These are phyloP conservation scores for Macrochelys suwanniensis DNA, from an alignment of 2,797 vertebrate species.

Conservation along the genomic window DNA sequence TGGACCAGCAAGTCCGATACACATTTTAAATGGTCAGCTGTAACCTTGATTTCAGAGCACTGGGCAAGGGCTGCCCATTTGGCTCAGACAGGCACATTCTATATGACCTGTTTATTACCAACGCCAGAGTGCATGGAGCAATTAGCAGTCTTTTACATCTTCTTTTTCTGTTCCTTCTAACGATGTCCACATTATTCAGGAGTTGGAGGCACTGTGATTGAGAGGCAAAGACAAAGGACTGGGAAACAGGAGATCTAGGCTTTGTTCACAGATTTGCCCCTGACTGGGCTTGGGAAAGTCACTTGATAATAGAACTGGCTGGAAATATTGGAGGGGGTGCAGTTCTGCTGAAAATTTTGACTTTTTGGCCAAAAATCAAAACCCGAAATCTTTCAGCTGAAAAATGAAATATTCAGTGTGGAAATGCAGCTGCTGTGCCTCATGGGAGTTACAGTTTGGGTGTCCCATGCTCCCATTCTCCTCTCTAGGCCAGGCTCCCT, in stretches of 20 bases:
- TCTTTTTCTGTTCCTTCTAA: neutral
- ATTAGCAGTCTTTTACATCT: neutral
- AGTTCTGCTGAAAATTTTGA: neutral
- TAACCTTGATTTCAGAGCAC: neutral
- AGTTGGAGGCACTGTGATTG: neutral
- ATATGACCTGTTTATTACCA: neutral
- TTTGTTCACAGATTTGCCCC: neutral
- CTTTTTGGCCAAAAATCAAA: neutral
- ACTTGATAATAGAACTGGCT: neutral
- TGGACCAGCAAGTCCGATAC: neutral
- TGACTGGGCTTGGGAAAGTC: neutral
- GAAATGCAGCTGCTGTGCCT: neutral
- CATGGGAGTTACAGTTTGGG: neutral
- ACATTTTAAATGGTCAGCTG: neutral
- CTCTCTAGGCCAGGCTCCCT: neutral
- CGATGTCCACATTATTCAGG: neutral
- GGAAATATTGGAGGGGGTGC: neutral
- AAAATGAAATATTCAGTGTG: neutral
- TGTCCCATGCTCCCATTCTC: neutral
- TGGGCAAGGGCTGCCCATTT: neutral
- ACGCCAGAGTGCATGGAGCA: neutral
- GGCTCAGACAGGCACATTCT: neutral
- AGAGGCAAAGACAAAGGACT: neutral
- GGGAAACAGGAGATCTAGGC: neutral
- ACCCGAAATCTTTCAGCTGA: neutral